phyloP scores from a whole-genome alignment of 2,888 invertebrate species.

The Mythimna loreyi region DNA sequence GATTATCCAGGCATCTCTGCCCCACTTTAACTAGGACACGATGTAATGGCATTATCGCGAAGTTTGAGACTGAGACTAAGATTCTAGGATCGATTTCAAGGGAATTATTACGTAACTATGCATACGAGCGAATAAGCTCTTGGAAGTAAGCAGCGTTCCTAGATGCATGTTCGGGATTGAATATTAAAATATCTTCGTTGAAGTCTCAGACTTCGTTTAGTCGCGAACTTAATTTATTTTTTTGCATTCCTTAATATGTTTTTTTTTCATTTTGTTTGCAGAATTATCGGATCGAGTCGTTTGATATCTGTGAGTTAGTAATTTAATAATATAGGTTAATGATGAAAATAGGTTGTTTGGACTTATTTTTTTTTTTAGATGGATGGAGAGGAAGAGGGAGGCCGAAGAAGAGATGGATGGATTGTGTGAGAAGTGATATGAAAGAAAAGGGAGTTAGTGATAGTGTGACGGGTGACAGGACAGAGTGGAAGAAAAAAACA shows the following conservation, averaged over 20 bases:
- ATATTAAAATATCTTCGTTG: constrained; percentile 42
- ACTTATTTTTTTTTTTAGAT: no score
- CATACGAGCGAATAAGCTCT: constrained; percentile 45
- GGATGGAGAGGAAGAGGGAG: no score
- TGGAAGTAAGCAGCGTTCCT: constrained; percentile 30
- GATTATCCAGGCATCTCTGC: constrained; percentile 54
- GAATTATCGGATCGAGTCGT: background rate
- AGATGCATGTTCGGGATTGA: constrained; percentile 52
- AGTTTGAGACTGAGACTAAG: constrained; percentile 55
- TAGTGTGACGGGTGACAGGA: no score
- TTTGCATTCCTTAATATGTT: background rate
- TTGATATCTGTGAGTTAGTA: background rate
- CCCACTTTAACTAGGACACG: constrained; percentile 55
- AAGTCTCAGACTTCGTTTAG: constrained; percentile 4
- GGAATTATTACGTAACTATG: constrained; percentile 59
- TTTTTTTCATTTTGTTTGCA: constrained; percentile 8
- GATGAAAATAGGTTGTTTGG: background rate
- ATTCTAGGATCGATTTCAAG: constrained; percentile 50
- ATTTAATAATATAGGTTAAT: background rate
- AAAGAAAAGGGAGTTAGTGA: no score
- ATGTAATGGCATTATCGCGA: constrained; percentile 50
- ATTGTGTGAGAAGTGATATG: no score
- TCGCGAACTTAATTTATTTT: background rate
- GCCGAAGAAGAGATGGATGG: no score
- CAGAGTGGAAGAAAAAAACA: no score